Percentiles rank a stretch among this genome's conserved stretches.
These are phyloP conservation scores for Ovis canadensis DNA, from an alignment of 2,113 vertebrate genomes.

Conservation along the genomic window DNA sequence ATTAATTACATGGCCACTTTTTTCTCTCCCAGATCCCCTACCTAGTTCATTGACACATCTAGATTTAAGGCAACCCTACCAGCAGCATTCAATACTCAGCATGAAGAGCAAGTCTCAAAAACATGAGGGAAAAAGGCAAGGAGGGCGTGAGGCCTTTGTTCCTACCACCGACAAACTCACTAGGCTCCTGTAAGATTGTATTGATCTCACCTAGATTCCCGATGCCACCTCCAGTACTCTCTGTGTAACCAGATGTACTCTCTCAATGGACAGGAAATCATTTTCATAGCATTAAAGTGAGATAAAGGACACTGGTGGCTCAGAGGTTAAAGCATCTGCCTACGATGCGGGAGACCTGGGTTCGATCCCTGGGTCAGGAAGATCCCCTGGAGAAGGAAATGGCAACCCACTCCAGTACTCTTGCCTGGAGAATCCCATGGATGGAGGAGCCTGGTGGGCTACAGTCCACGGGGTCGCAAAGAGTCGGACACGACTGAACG, in stretches of 20 bases:
- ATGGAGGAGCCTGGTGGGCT: too few species aligned
- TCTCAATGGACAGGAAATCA: not conserved
- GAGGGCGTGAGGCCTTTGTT: fast-evolving
- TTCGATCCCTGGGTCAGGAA: too few species aligned
- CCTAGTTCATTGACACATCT: not conserved
- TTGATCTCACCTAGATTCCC: not conserved
- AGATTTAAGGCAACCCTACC: not conserved
- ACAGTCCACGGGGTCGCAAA: too few species aligned
- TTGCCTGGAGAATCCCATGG: too few species aligned
- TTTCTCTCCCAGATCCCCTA: not conserved
- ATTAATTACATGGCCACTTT: not conserved
- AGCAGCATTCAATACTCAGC: not conserved
- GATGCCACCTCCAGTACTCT: not conserved
- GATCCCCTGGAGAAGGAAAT: too few species aligned
- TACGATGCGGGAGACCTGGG: too few species aligned
- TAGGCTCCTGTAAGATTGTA: not conserved
- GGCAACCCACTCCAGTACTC: too few species aligned
- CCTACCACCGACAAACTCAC: not conserved
- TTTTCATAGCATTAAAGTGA: not conserved
- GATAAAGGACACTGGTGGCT: too few species aligned
- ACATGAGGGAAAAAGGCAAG: not conserved
- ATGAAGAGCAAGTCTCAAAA: not conserved
- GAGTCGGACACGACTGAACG: too few species aligned
- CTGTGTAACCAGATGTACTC: not conserved
- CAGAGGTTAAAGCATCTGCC: too few species aligned